Conservation (phyloP, 2,888 invertebrate genomes). For the Miltochrista miniata region DNA sequence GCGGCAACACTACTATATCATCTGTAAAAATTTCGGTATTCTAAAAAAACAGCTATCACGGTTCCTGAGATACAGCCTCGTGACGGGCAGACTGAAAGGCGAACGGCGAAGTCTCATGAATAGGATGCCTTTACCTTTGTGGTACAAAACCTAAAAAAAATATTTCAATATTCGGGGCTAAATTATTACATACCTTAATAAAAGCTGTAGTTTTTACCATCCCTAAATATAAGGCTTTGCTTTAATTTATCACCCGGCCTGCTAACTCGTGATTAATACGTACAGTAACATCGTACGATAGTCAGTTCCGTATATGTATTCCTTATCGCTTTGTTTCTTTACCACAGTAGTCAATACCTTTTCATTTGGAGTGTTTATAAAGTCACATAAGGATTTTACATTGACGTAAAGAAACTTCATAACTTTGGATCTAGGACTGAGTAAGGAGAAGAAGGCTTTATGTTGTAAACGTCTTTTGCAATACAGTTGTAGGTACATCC, state of each 20-base stretch:
- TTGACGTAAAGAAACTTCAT: neutral
- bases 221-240: slow-evolving; percentile 36
- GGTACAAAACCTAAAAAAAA: too few species aligned
- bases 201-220: slow-evolving; percentile 15
- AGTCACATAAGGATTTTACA: neutral
- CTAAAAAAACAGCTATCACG: too few species aligned
- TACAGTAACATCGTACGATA: slow-evolving; percentile 49
- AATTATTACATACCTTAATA: neutral
- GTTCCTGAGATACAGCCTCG: too few species aligned
- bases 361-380: slow-evolving; percentile 19
- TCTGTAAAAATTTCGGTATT: too few species aligned
- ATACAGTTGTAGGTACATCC: too few species aligned
- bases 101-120: too few species aligned
- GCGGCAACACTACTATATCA: too few species aligned
- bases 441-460: too few species aligned
- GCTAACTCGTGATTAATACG: slow-evolving; percentile 53
- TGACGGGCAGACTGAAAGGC: too few species aligned
- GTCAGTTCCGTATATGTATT: slow-evolving; percentile 39
- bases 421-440: neutral
- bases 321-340: slow-evolving; percentile 33
- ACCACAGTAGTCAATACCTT: slow-evolving; percentile 22
- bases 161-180: too few species aligned
- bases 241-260: slow-evolving; percentile 57
- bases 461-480: too few species aligned
- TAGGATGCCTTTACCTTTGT: too few species aligned